Conservation (phyloP, 2,797 vertebrate genomes). For the Tauraco hartlaubi region DNA sequence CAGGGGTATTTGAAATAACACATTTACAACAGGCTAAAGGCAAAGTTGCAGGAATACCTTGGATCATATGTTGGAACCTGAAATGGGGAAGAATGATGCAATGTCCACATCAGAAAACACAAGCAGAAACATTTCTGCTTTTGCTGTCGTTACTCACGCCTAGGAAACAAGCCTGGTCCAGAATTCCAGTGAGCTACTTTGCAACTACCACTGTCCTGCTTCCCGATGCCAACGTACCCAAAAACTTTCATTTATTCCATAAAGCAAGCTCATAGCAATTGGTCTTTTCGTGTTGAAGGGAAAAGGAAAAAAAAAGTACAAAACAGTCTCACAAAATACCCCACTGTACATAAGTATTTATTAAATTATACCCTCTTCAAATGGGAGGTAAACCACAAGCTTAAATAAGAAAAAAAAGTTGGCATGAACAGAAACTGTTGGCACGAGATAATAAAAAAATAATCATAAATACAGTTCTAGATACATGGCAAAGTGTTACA, state of each 20-base stretch:
- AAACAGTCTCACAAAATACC: not conserved
- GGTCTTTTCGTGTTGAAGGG: fast-evolving
- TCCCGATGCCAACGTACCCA: not conserved
- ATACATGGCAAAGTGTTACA: not conserved
- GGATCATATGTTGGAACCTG: not conserved
- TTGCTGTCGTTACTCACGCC: not conserved
- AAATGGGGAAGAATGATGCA: fast-evolving
- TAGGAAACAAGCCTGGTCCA: not conserved
- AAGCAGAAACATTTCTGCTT: not conserved
- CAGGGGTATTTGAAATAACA: not conserved
- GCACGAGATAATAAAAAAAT: not conserved
- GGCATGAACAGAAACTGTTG: not conserved
- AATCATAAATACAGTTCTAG: not conserved
- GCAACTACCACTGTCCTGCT: not conserved
- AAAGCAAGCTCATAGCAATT: not conserved
- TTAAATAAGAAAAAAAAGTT: not conserved
- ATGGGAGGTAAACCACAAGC: not conserved
- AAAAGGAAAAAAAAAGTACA: not conserved
- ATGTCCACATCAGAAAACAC: not conserved
- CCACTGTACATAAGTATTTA: not conserved
- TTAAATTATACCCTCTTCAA: not conserved
- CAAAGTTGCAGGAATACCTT: not conserved
- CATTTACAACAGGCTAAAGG: not conserved
- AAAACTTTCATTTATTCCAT: not conserved
- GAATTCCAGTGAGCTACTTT: not conserved